Evolutionary conservation across 2,888 invertebrate species (phyloP).

Genomic region (Agapetus fuscipes): DNA sequence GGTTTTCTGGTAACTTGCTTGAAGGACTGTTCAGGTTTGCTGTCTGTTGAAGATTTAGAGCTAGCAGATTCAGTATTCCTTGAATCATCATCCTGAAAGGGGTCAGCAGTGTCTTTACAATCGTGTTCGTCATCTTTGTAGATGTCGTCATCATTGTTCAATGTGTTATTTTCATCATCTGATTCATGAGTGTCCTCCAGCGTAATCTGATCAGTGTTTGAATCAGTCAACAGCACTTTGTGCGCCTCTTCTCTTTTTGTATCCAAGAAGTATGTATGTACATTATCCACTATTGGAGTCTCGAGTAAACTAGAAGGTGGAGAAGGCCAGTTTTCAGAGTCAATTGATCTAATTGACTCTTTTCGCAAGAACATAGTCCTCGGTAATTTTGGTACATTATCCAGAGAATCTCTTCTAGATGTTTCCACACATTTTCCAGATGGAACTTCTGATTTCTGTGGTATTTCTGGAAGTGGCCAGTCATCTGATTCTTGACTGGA

Average conservation of each 20-base stretch:
- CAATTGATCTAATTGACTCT: conserved; percentile 45
- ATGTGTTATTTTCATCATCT: conserved; percentile 57
- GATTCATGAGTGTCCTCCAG: conserved; percentile 52
- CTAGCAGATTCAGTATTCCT: conserved; percentile 29
- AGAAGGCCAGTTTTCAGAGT: conserved; percentile 74
- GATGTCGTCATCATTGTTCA: conserved; percentile 54
- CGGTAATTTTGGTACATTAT: conserved; percentile 27
- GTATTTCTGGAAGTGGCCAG: conserved; percentile 66
- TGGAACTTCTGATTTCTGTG: conserved; percentile 36
- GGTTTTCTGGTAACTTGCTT: conserved; percentile 24
- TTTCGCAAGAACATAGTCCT: conserved; percentile 35
- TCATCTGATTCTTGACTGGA: conserved; percentile 67
- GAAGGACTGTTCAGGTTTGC: conserved; percentile 20
- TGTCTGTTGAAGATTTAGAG: conserved; percentile 22
- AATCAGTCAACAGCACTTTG: conserved; percentile 64
- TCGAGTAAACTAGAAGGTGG: conserved; percentile 65
- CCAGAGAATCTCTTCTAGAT: neutral
- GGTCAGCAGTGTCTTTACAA: conserved; percentile 34
- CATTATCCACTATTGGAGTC: conserved; percentile 62
- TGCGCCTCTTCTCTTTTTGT: conserved; percentile 69
- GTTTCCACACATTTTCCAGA: conserved; percentile 23
- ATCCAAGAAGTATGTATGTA: conserved; percentile 70
- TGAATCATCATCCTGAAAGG: conserved; percentile 25
- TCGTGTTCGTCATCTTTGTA: conserved; percentile 45
- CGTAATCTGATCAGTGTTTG: conserved; percentile 46